A percentile compares a stretch with the other conserved stretches of the same genome.
These are phyloP conservation scores for Seriola quinqueradiata DNA, from an alignment of 2,113 vertebrate species.

Conservation along the genomic window DNA sequence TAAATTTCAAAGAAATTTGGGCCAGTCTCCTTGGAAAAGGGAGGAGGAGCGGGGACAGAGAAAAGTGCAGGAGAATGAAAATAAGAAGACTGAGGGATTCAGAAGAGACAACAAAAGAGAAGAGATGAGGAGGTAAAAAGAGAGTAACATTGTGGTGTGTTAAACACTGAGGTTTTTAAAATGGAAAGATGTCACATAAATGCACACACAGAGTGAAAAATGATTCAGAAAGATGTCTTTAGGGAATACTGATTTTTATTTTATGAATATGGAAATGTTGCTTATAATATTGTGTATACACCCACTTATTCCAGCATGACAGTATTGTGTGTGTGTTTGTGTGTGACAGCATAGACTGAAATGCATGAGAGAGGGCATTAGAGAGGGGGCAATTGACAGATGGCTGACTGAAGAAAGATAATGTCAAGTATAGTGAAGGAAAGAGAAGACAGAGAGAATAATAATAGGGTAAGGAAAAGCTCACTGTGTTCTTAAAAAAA, in stretches of 20 bases:
- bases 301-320: constrained; percentile 44
- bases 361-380: constrained; percentile 33
- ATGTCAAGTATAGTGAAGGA: constrained; percentile 43
- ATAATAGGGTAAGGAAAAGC: constrained; percentile 11
- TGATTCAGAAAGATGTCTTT: constrained; percentile 34
- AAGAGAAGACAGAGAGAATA: constrained; percentile 10
- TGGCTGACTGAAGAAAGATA: constrained; percentile 50
- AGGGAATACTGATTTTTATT: constrained; percentile 27
- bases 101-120: constrained; percentile 29
- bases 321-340: constrained; percentile 3
- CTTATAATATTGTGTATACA: constrained; percentile 35
- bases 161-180: constrained; percentile 36
- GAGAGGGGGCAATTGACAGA: constrained; percentile 45
- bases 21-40: constrained; percentile 24
- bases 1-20: constrained; percentile 62
- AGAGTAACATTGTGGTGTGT: constrained; percentile 37
- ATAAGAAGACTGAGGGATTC: constrained; percentile 22
- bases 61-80: constrained; percentile 26
- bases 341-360: background rate
- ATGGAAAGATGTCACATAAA: constrained; percentile 24
- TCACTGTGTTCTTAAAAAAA: constrained; percentile 15
- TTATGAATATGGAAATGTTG: constrained; percentile 55
- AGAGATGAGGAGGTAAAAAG: constrained; percentile 30
- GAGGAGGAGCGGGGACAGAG: constrained; percentile 4
- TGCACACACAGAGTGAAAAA: constrained; percentile 16